Conservation (phyloP, 2,888 invertebrate species). For the Eupithecia tripunctaria region DNA sequence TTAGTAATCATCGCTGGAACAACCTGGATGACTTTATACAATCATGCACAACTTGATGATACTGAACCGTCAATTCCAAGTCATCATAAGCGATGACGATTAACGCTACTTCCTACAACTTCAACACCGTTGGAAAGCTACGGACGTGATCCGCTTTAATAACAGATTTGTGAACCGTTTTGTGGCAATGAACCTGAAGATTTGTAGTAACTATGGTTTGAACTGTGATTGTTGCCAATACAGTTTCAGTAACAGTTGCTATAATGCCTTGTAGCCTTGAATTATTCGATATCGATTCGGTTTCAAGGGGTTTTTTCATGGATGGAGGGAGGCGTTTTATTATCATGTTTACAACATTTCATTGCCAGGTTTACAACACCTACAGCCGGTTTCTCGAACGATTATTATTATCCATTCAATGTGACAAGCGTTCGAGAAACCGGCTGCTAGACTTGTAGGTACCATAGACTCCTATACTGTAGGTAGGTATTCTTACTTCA, state of each 20-base stretch:
- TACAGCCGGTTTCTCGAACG: too few relatives aligned
- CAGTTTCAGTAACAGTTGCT: background rate
- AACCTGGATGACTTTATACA: constrained; percentile 2
- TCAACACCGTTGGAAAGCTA: constrained; percentile 38
- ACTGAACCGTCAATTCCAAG: background rate
- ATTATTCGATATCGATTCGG: too few relatives aligned
- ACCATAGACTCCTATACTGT: too few relatives aligned
- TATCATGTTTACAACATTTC: too few relatives aligned
- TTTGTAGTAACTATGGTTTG: background rate
- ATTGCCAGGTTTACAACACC: too few relatives aligned
- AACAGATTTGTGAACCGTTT: constrained; percentile 30
- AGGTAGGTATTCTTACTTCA: too few relatives aligned
- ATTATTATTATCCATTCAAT: too few relatives aligned
- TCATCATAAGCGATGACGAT: constrained; percentile 8
- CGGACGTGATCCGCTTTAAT: constrained; percentile 43
- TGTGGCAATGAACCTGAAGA: constrained; percentile 46
- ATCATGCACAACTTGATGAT: constrained; percentile 1
- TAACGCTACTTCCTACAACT: constrained; percentile 23
- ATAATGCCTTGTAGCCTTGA: too few relatives aligned
- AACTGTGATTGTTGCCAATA: constrained; percentile 15
- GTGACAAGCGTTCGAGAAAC: too few relatives aligned
- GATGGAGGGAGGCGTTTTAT: too few relatives aligned
- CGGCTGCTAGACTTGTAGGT: too few relatives aligned
- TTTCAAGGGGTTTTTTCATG: too few relatives aligned
- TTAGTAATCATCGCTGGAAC: background rate